Conservation (phyloP, 2,888 invertebrate genomes). For the Drosophila kanekoi region DNA sequence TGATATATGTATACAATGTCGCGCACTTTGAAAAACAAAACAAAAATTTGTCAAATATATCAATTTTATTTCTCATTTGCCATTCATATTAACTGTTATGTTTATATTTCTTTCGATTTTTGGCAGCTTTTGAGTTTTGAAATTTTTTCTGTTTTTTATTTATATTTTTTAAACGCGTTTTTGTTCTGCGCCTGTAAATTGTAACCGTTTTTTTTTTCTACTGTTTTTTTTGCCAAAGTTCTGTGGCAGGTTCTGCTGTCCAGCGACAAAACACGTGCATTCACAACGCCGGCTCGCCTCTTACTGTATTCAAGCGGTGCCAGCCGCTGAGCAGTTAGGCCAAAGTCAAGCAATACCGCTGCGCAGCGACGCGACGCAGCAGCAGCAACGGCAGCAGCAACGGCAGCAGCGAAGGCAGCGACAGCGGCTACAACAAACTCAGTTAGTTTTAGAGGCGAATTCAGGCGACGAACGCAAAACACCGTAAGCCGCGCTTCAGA, state of each 20-base stretch:
- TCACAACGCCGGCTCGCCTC: slow-evolving; percentile 85
- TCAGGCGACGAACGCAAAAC: slow-evolving; percentile 64
- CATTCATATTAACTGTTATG: not conserved
- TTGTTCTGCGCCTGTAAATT: slow-evolving; percentile 29
- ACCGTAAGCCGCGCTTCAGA: slow-evolving; percentile 74
- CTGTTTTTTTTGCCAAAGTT: slow-evolving; percentile 19
- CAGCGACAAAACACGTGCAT: slow-evolving; percentile 84
- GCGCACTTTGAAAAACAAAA: slow-evolving; percentile 52
- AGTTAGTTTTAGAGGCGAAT: slow-evolving; percentile 73
- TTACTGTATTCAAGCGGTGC: slow-evolving; percentile 85
- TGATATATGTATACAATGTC: slow-evolving; percentile 4
- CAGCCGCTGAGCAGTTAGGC: slow-evolving; percentile 83
- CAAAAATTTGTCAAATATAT: slow-evolving; percentile 40
- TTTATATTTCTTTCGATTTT: slow-evolving; percentile 20
- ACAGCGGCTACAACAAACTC: slow-evolving; percentile 64
- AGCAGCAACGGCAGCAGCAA: slow-evolving; percentile 1
- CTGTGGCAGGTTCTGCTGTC: slow-evolving; percentile 47
- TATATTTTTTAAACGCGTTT: slow-evolving; percentile 17
- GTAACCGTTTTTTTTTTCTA: slow-evolving; percentile 36
- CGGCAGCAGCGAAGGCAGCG: slow-evolving; percentile 12
- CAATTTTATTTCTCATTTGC: too few species aligned
- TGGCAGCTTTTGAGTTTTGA: slow-evolving; percentile 28
- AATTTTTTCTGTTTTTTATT: slow-evolving; percentile 19
- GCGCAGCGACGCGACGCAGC: slow-evolving; percentile 26
- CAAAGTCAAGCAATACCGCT: slow-evolving; percentile 69